Evolutionary conservation across 2,888 invertebrate genomes (phyloP), one percentile per base, ranked within the genome.

Genomic region (Argynnis bischoffii): DNA sequence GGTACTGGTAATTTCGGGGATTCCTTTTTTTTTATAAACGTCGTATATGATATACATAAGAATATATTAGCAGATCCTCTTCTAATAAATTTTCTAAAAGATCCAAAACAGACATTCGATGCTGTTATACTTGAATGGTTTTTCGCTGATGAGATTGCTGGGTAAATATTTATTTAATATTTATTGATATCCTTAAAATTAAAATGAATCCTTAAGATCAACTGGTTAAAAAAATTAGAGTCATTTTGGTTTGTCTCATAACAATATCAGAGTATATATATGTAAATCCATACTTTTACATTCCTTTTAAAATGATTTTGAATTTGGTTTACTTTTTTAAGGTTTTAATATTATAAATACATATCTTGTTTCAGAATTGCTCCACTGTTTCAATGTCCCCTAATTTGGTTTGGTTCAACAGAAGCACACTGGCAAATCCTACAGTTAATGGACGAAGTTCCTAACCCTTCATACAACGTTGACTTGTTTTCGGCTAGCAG

Each of bases 71-170:
- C 79, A 11, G 77, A 82, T 3, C 77, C 81, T 14, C 68, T 55
- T 1, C 73, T 88, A 0, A 54, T 74, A 0, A 68, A 80, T 11
- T 74, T 86, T 2, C 70, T 88, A 0, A 81, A 74, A 57, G 80
- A 88, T 63, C 82, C 83, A 0, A 79, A 77, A 2, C 79, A 87
- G 68, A 79, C 79, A 55, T 87, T 86, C 57, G 87, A 88, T 63
- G 80, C 79, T 4, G 86, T 84, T 3, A 74, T 88, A 3, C 41
- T 82, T 3, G 88, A 88, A 60, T 88, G 87, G 87, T 84, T 88
- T 69, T 87, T 85, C 64, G 78, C 78, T 14, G 83, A 85, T 35
- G 16, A 80, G 4, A 73, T 76, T 46, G 77, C 80, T 16, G 86
- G 86, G 86, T 86, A 74, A 77, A 76, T 59, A 51, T 18, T 41